These are phyloP conservation scores for Monopis laevigella DNA, from an alignment of 2,888 invertebrate species.

Conservation along the genomic window DNA sequence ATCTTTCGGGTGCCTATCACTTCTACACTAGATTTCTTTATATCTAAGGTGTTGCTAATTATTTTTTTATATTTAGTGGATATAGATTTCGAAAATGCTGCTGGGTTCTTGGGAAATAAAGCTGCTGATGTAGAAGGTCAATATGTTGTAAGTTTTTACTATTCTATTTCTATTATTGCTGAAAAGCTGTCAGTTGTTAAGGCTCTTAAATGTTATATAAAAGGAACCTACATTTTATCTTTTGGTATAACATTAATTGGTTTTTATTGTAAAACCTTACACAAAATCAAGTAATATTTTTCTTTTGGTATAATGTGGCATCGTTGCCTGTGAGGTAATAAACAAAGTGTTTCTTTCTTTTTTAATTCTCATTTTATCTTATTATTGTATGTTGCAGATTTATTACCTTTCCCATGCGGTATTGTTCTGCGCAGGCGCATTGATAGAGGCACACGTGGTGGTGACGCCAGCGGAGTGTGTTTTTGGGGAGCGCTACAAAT, in stretches of 20 bases:
- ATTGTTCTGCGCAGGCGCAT: constrained; percentile 46
- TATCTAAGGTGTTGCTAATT: constrained; percentile 4
- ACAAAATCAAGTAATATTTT: too few species aligned
- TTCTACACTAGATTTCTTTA: constrained; percentile 31
- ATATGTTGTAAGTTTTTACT: constrained; percentile 44
- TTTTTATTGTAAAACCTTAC: too few species aligned
- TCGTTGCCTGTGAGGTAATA: too few species aligned
- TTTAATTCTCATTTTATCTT: neutral
- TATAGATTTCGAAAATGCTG: constrained; percentile 20
- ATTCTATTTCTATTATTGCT: too few species aligned
- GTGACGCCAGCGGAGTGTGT: constrained; percentile 49
- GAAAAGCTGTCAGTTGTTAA: too few species aligned
- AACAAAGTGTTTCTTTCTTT: constrained; percentile 4
- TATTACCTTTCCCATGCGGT: constrained; percentile 48
- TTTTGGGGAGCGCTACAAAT: constrained; percentile 40
- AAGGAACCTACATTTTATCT: too few species aligned
- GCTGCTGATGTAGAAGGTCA: constrained; percentile 38
- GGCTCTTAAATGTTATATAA: too few species aligned
- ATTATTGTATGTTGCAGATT: constrained; percentile 27
- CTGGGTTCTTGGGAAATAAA: constrained; percentile 17
- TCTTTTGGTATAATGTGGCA: too few species aligned
- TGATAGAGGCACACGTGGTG: constrained; percentile 50
- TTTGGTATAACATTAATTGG: too few species aligned
- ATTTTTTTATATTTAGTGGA: too few species aligned
- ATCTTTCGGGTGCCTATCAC: too few species aligned